A percentile compares a stretch with the other conserved stretches of the same genome.
Evolutionary conservation across 2,113 vertebrate genomes (phyloP).

Genomic region (Phasianus colchicus): DNA sequence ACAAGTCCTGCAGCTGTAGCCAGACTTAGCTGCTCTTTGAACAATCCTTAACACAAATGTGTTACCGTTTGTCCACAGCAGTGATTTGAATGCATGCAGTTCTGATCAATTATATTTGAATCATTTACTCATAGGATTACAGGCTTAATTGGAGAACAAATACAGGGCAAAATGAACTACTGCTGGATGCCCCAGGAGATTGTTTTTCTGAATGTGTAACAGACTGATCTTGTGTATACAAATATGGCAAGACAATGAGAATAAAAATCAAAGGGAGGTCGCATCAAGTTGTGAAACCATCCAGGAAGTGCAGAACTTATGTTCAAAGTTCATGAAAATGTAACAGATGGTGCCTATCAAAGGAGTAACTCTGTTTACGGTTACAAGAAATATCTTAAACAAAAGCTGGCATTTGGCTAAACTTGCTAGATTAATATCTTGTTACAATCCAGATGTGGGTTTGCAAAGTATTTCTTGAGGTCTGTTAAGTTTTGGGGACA

Average conservation of each 20-base stretch:
- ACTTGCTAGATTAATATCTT: slow-evolving; percentile 34
- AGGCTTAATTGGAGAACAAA: slow-evolving; percentile 53
- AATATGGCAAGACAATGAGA: slow-evolving; percentile 25
- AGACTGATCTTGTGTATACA: not conserved
- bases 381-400: slow-evolving; percentile 44
- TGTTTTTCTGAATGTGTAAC: slow-evolving; percentile 36
- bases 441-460: slow-evolving; percentile 13
- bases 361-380: slow-evolving; percentile 35
- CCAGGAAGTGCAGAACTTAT: slow-evolving; percentile 16
- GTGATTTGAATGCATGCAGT: not conserved
- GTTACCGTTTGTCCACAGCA: not conserved
- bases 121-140: slow-evolving; percentile 34
- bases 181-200: slow-evolving; percentile 26
- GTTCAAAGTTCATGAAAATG: slow-evolving; percentile 36
- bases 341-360: slow-evolving; percentile 57
- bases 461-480: slow-evolving; percentile 39
- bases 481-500: not conserved
- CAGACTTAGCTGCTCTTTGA: not conserved
- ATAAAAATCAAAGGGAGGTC: slow-evolving; percentile 22
- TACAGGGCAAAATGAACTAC: slow-evolving; percentile 37
- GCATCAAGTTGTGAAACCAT: slow-evolving; percentile 48
- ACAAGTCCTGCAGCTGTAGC: not conserved
- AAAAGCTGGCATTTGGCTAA: slow-evolving; percentile 53
- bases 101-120: slow-evolving; percentile 38
- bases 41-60: not conserved